phyloP scores from a whole-genome alignment of 2,797 vertebrate species.

The Sebastes ruberrimus region DNA sequence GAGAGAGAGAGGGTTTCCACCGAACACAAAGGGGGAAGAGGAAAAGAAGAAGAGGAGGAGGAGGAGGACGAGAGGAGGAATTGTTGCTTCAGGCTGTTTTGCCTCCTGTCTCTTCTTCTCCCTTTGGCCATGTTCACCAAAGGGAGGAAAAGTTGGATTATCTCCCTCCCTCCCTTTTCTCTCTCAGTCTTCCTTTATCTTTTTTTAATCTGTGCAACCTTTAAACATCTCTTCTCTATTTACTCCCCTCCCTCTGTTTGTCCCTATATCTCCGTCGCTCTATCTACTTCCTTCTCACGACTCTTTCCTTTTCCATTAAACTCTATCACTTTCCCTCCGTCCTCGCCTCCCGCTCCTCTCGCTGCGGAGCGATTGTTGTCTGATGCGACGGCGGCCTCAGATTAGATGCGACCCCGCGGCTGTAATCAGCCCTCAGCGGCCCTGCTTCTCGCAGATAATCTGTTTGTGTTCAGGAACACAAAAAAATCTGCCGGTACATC shows the following conservation, averaged over 20 bases:
- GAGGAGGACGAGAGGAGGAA: slow-evolving; percentile 30
- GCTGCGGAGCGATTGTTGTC: slow-evolving; percentile 17
- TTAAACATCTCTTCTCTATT: background rate
- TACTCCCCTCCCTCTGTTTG: background rate
- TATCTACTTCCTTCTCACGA: background rate
- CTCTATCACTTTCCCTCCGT: background rate
- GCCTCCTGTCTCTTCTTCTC: background rate
- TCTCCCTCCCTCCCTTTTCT: background rate
- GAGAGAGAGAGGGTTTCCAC: slow-evolving; percentile 22
- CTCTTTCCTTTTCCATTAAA: background rate
- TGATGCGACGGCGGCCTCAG: slow-evolving; percentile 42
- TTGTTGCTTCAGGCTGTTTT: slow-evolving; percentile 29
- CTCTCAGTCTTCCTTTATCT: background rate
- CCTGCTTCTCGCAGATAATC: slow-evolving; percentile 58
- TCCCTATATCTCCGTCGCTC: background rate
- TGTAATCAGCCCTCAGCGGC: slow-evolving; percentile 32
- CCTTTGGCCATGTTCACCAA: slow-evolving; percentile 6
- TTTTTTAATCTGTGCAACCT: background rate
- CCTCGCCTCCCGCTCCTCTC: background rate
- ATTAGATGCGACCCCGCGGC: slow-evolving; percentile 49
- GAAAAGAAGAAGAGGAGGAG: slow-evolving; percentile 16
- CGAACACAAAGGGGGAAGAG: slow-evolving; percentile 32
- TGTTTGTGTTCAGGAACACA: slow-evolving; percentile 20
- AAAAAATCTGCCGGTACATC: slow-evolving; percentile 50
- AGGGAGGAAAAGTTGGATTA: slow-evolving; percentile 21